Evolutionary conservation across 1,140 invertebrate species (phyloP).

Genomic region (Hylaeus anthracinus): DNA sequence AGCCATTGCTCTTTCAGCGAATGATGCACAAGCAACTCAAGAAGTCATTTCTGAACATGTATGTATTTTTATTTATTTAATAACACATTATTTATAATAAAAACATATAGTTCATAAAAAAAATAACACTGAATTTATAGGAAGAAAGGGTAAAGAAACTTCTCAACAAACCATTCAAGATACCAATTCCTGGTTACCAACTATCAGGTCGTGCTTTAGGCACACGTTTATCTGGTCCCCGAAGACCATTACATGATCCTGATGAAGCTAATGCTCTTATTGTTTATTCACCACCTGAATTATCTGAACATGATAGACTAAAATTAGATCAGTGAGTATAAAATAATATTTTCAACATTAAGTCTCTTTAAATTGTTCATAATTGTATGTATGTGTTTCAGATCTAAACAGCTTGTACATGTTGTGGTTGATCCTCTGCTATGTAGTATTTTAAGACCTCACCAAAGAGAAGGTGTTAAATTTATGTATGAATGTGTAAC

Average conservation of each 20-base stretch:
- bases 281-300: conserved; percentile 91
- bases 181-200: conserved; percentile 96
- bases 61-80: conserved; percentile 56
- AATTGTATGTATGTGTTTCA: conserved; percentile 53
- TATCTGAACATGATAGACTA: conserved; percentile 92
- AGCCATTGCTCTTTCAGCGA: conserved; percentile 68
- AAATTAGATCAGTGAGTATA: conserved; percentile 85
- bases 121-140: conserved; percentile 77
- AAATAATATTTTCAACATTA: conserved; percentile 9
- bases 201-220: conserved; percentile 88
- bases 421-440: conserved; percentile 93
- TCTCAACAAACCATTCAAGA: conserved; percentile 94
- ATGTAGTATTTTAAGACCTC: conserved; percentile 94
- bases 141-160: conserved; percentile 91
- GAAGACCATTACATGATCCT: conserved; percentile 95
- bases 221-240: conserved; percentile 85
- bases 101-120: not conserved
- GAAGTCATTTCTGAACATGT: conserved; percentile 78
- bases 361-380: not conserved
- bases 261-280: conserved; percentile 96
- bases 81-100: not conserved
- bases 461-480: conserved; percentile 99
- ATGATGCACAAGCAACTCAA: conserved; percentile 69
- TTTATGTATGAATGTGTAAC: conserved; percentile 99
- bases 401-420: conserved; percentile 74